Percentiles rank a stretch among this genome's conserved stretches.
phyloP scores from a whole-genome alignment of 2,888 invertebrate genomes.

The Drosophila colorata region DNA sequence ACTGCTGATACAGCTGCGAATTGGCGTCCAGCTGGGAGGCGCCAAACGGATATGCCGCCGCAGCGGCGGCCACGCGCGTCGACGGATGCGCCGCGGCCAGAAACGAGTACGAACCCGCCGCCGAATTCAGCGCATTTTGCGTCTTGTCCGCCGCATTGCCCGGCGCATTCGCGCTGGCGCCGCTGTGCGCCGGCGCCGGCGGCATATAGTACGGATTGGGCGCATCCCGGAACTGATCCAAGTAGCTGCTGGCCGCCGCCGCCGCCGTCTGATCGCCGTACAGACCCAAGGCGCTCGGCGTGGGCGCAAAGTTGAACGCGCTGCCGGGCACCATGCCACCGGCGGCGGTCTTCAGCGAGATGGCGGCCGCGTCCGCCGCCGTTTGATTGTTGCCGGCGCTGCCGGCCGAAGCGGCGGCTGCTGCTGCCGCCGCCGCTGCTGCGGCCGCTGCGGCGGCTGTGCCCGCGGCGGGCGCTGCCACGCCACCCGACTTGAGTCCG shows the following conservation, averaged over 20 bases:
- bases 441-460: constrained; percentile 52
- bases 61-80: constrained; percentile 86
- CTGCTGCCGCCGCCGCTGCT: constrained; percentile 63
- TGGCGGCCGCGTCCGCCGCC: constrained; percentile 84
- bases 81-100: constrained; percentile 87
- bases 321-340: constrained; percentile 91
- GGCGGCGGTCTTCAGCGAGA: constrained; percentile 88
- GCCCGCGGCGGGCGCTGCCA: constrained; percentile 69
- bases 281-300: constrained; percentile 87
- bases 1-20: constrained; percentile 90
- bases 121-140: constrained; percentile 83
- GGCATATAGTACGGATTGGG: constrained; percentile 88
- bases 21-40: constrained; percentile 87
- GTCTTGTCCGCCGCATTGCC: constrained; percentile 84
- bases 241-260: constrained; percentile 88
- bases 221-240: constrained; percentile 89
- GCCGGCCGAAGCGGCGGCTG: constrained; percentile 25
- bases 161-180: constrained; percentile 58
- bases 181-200: constrained; percentile 86
- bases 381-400: constrained; percentile 46
- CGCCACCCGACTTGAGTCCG: constrained; percentile 86
- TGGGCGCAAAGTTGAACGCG: constrained; percentile 93
- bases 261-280: constrained; percentile 83
- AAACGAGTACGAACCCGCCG: constrained; percentile 87
- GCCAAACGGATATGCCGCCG: constrained; percentile 87